Evolutionary conservation across 92 coral and sea anemone species (phyloP).

Genomic region (Scolanthus callimorphus): DNA sequence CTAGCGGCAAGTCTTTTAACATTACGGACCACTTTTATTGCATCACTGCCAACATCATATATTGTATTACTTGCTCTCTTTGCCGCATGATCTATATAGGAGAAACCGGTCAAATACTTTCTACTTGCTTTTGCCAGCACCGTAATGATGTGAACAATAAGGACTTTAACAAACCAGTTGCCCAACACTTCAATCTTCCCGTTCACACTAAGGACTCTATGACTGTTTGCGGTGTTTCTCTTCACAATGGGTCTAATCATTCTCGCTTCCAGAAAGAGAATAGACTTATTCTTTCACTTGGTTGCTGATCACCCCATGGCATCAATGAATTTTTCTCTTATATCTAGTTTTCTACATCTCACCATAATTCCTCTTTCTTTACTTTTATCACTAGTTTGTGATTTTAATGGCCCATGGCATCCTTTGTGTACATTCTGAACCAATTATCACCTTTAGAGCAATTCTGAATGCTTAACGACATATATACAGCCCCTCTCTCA

Average conservation of each 20-base stretch:
- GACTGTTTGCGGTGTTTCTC: background rate
- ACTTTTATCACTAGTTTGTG: no score
- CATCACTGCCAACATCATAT: background rate
- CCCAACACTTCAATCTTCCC: background rate
- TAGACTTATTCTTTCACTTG: background rate
- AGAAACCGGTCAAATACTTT: background rate
- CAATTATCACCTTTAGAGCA: no score
- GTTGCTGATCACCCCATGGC: background rate
- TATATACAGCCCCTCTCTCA: no score
- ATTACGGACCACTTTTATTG: no score
- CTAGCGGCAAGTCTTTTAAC: background rate
- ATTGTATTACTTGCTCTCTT: background rate
- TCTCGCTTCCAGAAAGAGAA: background rate
- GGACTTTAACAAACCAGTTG: background rate
- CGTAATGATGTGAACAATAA: background rate
- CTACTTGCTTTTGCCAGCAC: background rate
- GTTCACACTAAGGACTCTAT: background rate
- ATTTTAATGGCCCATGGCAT: no score
- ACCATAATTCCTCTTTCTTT: no score
- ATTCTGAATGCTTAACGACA: no score
- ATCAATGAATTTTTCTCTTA: no score
- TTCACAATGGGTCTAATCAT: background rate
- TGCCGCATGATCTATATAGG: background rate
- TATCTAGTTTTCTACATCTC: no score
- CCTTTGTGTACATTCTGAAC: no score